Percentiles rank a stretch among this genome's conserved stretches.
Conservation (phyloP, 2,113 vertebrate species). For the Oceanodroma tethys region DNA sequence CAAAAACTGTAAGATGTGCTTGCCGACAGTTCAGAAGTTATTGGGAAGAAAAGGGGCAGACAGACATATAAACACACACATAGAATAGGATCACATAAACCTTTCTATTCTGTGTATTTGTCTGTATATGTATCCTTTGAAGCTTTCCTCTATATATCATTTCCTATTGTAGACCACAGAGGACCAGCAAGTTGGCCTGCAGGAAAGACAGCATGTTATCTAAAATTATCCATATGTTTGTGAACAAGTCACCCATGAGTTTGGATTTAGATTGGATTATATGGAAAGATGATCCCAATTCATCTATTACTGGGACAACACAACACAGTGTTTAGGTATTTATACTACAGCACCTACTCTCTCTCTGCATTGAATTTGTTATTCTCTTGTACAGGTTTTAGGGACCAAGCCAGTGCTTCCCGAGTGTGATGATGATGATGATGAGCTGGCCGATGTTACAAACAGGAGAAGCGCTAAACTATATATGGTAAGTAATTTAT, state of each 20-base stretch:
- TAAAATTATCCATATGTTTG: not conserved
- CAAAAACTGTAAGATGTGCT: not conserved
- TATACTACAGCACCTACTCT: not conserved
- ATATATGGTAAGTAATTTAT: slow-evolving; percentile 78
- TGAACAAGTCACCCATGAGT: not conserved
- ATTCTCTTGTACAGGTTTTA: slow-evolving; percentile 75
- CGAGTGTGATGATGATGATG: slow-evolving; percentile 73
- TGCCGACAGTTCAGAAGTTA: not conserved
- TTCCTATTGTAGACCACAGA: not conserved
- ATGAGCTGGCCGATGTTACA: slow-evolving; percentile 79
- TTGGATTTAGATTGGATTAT: not conserved
- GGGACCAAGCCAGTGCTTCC: slow-evolving; percentile 79
- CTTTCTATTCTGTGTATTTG: not conserved
- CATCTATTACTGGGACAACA: rapidly evolving
- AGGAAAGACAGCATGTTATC: not conserved
- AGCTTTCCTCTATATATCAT: not conserved
- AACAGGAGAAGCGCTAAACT: slow-evolving; percentile 89
- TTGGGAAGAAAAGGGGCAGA: not conserved
- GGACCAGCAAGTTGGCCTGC: not conserved
- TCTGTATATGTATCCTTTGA: no score
- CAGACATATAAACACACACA: not conserved
- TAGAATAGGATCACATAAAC: not conserved
- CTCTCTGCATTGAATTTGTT: not conserved
- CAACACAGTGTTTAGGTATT: not conserved
- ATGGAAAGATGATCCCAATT: not conserved